Conservation (phyloP, 1,140 invertebrate genomes). For the Papilio glaucus region DNA sequence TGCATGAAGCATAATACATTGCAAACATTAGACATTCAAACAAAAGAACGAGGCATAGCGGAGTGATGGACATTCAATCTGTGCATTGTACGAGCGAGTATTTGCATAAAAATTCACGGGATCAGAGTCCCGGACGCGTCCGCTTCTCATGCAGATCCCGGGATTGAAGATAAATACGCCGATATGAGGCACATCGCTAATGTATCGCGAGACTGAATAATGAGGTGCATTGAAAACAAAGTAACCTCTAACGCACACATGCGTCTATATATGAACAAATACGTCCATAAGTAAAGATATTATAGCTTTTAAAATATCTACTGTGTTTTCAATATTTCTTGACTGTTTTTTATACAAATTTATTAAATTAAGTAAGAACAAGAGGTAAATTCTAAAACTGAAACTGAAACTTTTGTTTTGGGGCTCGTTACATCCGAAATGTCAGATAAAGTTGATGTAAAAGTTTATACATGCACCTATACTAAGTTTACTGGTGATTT, state of each 20-base stretch:
- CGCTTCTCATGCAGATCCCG: slow-evolving; percentile 63
- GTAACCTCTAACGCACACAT: slow-evolving; percentile 14
- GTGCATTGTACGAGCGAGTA: slow-evolving; percentile 53
- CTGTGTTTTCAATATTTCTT: too few species aligned
- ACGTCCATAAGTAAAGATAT: background rate
- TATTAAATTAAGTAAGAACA: too few species aligned
- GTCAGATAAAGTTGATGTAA: too few species aligned
- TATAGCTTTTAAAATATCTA: too few species aligned
- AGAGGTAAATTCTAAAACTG: too few species aligned
- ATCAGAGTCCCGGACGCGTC: slow-evolving; percentile 47
- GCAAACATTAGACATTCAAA: slow-evolving; percentile 75
- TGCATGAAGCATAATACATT: slow-evolving; percentile 54
- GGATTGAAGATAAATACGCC: slow-evolving; percentile 63
- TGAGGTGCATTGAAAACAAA: slow-evolving; percentile 32
- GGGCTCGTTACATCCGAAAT: too few species aligned
- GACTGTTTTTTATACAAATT: too few species aligned
- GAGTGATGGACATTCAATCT: slow-evolving; percentile 80
- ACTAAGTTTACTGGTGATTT: too few species aligned
- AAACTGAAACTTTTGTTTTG: too few species aligned
- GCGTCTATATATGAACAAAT: background rate
- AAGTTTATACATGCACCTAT: too few species aligned
- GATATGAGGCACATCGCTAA: slow-evolving; percentile 53
- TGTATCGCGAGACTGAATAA: slow-evolving; percentile 37
- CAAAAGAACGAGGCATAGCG: slow-evolving; percentile 67
- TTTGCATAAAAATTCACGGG: slow-evolving; percentile 77